These are phyloP conservation scores for Zaprionus davidi DNA, from an alignment of 1,140 invertebrate genomes.

Conservation along the genomic window DNA sequence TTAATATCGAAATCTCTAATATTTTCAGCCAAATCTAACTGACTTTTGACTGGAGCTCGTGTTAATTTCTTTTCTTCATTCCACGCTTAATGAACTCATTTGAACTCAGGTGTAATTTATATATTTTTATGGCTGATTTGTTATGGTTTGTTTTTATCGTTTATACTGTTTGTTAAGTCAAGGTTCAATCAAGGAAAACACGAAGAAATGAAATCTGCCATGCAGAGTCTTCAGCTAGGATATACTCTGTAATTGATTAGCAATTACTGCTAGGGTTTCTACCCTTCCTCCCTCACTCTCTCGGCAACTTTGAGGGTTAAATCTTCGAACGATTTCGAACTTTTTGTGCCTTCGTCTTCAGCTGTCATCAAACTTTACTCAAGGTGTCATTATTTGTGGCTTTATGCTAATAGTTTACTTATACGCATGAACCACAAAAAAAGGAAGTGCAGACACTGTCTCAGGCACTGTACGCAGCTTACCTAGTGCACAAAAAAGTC, in stretches of 20 bases:
- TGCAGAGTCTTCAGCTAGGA: background rate
- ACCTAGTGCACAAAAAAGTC: conserved; percentile 14
- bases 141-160: conserved; percentile 29
- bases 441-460: conserved; percentile 20
- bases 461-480: conserved; percentile 22
- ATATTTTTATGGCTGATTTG: conserved; percentile 68
- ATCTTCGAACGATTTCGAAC: conserved; percentile 1
- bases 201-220: background rate
- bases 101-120: conserved; percentile 63
- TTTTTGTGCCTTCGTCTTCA: conserved; percentile 26
- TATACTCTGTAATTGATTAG: conserved; percentile 1
- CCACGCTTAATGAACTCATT: conserved; percentile 30
- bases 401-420: conserved; percentile 67
- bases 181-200: conserved; percentile 1
- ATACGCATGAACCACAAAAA: conserved; percentile 33
- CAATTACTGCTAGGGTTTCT: background rate
- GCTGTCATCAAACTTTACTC: conserved; percentile 76
- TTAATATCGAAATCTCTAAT: background rate
- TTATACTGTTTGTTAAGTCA: background rate
- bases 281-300: background rate
- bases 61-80: no score
- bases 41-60: no score
- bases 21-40: background rate
- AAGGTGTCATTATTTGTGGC: conserved; percentile 71
- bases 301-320: background rate